These are phyloP conservation scores for Luscinia megarhynchos DNA, from an alignment of 2,797 vertebrate genomes.

Conservation along the genomic window DNA sequence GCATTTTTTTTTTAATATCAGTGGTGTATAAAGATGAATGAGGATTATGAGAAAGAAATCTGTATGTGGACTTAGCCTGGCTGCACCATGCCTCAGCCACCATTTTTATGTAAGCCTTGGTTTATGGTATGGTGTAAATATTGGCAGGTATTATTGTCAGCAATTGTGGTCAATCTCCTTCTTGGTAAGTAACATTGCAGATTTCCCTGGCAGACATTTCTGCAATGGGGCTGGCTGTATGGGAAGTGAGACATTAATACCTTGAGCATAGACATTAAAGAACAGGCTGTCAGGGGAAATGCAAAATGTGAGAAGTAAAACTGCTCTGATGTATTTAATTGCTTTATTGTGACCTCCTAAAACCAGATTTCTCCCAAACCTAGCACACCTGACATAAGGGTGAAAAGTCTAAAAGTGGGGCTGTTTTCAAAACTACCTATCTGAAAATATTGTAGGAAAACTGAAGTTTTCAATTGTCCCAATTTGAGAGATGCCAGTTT, in stretches of 20 bases:
- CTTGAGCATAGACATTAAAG: neutral
- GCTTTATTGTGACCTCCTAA: neutral
- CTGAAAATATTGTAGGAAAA: neutral
- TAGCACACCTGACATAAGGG: neutral
- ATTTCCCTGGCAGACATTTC: neutral
- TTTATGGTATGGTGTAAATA: neutral
- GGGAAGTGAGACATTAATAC: neutral
- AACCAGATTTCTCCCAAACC: neutral
- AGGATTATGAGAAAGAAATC: neutral
- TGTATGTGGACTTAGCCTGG: neutral
- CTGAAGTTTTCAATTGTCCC: neutral
- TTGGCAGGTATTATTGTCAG: neutral
- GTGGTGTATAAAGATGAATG: neutral
- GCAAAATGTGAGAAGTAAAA: neutral
- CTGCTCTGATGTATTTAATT: neutral
- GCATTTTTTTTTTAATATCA: neutral
- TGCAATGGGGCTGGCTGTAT: neutral
- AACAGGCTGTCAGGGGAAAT: neutral
- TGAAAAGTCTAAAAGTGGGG: neutral
- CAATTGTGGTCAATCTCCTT: neutral
- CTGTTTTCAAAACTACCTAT: neutral
- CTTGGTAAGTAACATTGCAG: neutral
- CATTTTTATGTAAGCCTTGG: accelerated
- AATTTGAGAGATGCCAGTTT: neutral
- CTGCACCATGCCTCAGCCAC: neutral